A percentile compares a stretch with the other conserved stretches of the same genome.
phyloP scores from a whole-genome alignment of 2,113 vertebrate species.

The Motacilla tschutschensis region DNA sequence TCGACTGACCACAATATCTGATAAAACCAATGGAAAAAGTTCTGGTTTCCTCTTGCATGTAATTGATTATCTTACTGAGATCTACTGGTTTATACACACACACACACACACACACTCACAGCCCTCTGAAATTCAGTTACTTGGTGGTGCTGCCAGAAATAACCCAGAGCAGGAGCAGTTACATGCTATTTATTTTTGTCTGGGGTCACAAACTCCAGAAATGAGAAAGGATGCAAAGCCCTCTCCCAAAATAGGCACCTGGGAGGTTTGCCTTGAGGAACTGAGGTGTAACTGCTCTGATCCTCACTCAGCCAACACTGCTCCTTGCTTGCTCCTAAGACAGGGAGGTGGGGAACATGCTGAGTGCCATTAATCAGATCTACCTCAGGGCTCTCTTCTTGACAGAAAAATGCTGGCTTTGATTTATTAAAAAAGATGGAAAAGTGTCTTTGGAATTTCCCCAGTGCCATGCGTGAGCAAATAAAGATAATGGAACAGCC shows the following conservation, averaged over 20 bases:
- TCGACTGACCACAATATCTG: constrained; percentile 82
- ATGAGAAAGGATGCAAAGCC: constrained; percentile 38
- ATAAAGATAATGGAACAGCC: neutral
- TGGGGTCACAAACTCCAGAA: constrained; percentile 33
- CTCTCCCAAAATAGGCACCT: constrained; percentile 35
- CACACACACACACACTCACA: constrained; percentile 29
- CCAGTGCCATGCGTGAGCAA: neutral
- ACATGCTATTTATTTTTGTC: constrained; percentile 51
- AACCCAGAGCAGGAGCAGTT: constrained; percentile 62
- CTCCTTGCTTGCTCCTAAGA: neutral
- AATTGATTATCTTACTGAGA: constrained; percentile 83
- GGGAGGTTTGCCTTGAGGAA: neutral
- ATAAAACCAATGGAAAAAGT: constrained; percentile 88
- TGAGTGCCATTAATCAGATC: neutral
- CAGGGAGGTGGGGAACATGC: neutral
- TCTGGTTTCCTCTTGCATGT: constrained; percentile 86
- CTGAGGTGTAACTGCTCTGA: neutral
- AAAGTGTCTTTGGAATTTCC: neutral
- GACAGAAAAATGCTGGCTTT: neutral
- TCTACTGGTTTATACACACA: constrained; percentile 69
- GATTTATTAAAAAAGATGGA: neutral
- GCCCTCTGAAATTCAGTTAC: constrained; percentile 67
- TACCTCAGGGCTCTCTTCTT: neutral
- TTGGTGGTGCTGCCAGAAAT: constrained; percentile 61
- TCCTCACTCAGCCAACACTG: neutral